phyloP scores from a whole-genome alignment of 1,140 invertebrate genomes.

The Magallana angulata region DNA sequence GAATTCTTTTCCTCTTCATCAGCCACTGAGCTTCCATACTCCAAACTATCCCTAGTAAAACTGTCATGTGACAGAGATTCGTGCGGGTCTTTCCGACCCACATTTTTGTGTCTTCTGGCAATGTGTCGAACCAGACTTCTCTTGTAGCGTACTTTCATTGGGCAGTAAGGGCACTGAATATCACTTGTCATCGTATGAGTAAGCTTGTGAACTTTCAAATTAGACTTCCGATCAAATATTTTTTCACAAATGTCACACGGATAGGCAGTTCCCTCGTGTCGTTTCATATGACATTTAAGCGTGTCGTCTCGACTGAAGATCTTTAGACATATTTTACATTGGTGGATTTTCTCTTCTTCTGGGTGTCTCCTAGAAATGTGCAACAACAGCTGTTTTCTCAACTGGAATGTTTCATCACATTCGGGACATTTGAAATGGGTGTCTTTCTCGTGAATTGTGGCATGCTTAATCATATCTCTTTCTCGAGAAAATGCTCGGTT shows the following conservation, averaged over 20 bases:
- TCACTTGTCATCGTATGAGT: slow-evolving; percentile 12
- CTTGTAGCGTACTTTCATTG: slow-evolving; percentile 14
- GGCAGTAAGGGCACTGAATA: slow-evolving; percentile 41
- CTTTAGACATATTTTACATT: slow-evolving; percentile 50
- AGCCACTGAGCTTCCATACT: not conserved
- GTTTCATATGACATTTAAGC: slow-evolving; percentile 55
- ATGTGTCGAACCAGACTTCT: slow-evolving; percentile 13
- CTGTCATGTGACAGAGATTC: not conserved
- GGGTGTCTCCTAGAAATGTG: not conserved
- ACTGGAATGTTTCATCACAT: not conserved
- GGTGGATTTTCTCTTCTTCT: slow-evolving; percentile 5
- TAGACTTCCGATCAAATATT: slow-evolving; percentile 33
- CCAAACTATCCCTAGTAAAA: not conserved
- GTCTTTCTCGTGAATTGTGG: slow-evolving; percentile 15
- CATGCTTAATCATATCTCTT: slow-evolving; percentile 37
- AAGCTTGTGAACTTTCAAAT: slow-evolving; percentile 11
- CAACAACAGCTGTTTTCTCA: not conserved
- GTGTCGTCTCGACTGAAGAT: slow-evolving; percentile 50
- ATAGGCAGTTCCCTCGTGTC: slow-evolving; percentile 9
- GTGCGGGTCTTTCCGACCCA: not conserved
- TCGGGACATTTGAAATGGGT: slow-evolving; percentile 2
- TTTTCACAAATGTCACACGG: slow-evolving; percentile 42
- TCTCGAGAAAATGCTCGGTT: slow-evolving; percentile 1
- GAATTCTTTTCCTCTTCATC: slow-evolving; percentile 14
- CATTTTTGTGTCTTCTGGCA: not conserved